These are phyloP conservation scores for Graphium colonna DNA, from an alignment of 2,888 invertebrate species.

Conservation along the genomic window DNA sequence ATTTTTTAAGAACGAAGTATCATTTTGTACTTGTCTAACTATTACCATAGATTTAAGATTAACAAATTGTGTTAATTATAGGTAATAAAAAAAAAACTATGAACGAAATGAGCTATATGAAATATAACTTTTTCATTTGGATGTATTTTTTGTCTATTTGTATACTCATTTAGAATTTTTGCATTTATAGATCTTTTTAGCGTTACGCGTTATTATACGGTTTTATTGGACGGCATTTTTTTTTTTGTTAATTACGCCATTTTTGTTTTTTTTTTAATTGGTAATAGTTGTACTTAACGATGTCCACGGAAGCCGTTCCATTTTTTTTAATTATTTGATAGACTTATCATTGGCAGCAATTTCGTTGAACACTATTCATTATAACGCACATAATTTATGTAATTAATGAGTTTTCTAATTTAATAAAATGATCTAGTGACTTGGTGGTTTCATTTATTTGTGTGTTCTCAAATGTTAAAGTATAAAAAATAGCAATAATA, in stretches of 20 bases:
- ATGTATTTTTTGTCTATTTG: constrained; percentile 73
- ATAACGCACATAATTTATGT: constrained; percentile 75
- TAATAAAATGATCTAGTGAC: constrained; percentile 73
- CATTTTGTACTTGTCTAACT: constrained; percentile 80
- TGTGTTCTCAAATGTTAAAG: no score
- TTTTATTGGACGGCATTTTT: constrained; percentile 54
- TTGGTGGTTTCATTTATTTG: constrained; percentile 9
- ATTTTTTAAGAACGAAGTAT: constrained; percentile 72
- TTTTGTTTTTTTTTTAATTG: constrained; percentile 41
- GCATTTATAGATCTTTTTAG: constrained; percentile 79
- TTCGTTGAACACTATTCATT: constrained; percentile 57
- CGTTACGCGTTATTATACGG: constrained; percentile 49
- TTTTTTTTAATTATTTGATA: constrained; percentile 48
- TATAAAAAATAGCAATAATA: no score
- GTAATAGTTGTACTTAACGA: constrained; percentile 65
- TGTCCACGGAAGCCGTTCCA: constrained; percentile 64
- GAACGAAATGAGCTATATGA: constrained; percentile 70
- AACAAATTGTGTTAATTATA: constrained; percentile 74
- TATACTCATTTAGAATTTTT: constrained; percentile 73
- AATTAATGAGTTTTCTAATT: constrained; percentile 73
- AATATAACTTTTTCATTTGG: constrained; percentile 59
- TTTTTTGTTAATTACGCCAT: constrained; percentile 41
- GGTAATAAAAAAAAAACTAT: constrained; percentile 52
- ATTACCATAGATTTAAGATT: constrained; percentile 75
- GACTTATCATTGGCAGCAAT: constrained; percentile 44